Conservation (phyloP, 2,888 invertebrate genomes). For the Meliscaeva auricollis region DNA sequence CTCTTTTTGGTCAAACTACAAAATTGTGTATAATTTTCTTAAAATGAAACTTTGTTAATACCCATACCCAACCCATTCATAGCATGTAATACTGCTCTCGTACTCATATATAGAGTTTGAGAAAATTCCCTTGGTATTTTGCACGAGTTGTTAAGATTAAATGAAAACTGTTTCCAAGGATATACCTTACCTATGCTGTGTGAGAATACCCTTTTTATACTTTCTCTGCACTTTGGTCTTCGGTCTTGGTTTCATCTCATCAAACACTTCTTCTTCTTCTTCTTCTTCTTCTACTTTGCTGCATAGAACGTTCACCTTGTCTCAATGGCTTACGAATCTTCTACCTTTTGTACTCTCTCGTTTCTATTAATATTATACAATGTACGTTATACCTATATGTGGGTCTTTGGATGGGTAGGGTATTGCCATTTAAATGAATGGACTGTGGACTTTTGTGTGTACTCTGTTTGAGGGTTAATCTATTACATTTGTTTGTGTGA, state of each 20-base stretch:
- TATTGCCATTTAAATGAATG: conserved; percentile 32
- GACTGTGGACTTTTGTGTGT: conserved; percentile 10
- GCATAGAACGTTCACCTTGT: conserved; percentile 27
- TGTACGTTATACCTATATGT: background rate
- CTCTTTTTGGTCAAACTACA: conserved; percentile 41
- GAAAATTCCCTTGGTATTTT: conserved; percentile 18
- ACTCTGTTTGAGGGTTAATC: conserved; percentile 10
- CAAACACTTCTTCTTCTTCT: conserved; percentile 9
- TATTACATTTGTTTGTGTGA: background rate
- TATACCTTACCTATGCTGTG: background rate
- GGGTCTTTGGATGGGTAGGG: conserved; percentile 37
- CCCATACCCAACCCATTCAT: background rate
- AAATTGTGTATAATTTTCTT: conserved; percentile 27
- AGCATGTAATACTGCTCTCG: too few relatives aligned
- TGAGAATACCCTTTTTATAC: conserved; percentile 3
- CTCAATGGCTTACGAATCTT: conserved; percentile 13
- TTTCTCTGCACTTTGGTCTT: background rate
- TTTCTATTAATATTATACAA: conserved; percentile 34
- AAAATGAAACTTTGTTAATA: conserved; percentile 38
- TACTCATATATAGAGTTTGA: background rate
- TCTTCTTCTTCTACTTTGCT: background rate
- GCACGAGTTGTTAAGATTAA: conserved; percentile 42
- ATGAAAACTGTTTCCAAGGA: conserved; percentile 37
- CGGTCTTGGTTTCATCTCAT: conserved; percentile 35
- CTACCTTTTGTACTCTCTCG: conserved; percentile 19